phyloP scores from a whole-genome alignment of 2,888 invertebrate species.

The Caenorhabditis angaria region DNA sequence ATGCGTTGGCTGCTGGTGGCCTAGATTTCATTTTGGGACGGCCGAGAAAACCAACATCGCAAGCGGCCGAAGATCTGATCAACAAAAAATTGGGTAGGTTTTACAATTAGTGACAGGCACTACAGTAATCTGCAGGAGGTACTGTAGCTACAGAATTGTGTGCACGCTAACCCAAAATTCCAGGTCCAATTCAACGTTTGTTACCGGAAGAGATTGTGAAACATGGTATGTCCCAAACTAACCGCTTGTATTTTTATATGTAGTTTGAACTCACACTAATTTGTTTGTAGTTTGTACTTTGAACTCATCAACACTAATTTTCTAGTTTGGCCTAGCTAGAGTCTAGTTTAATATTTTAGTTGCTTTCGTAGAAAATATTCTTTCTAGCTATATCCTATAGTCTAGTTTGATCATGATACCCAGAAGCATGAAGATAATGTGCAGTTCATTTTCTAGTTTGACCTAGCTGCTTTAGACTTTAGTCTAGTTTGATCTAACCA shows the following conservation, averaged over 20 bases:
- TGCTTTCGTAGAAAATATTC: too few species aligned
- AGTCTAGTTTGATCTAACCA: too few species aligned
- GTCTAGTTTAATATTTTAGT: too few species aligned
- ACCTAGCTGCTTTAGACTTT: too few species aligned
- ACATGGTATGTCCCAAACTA: slow-evolving; percentile 34
- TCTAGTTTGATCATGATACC: too few species aligned
- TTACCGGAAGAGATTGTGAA: slow-evolving; percentile 45
- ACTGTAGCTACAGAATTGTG: neutral
- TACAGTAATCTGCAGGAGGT: neutral
- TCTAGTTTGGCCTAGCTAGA: too few species aligned
- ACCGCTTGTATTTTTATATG: neutral
- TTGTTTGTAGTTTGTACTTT: slow-evolving; percentile 3
- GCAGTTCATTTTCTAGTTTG: too few species aligned
- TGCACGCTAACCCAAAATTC: slow-evolving; percentile 12
- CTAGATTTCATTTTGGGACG: slow-evolving; percentile 53
- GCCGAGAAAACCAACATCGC: slow-evolving; percentile 38
- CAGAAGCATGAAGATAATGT: too few species aligned
- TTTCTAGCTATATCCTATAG: too few species aligned
- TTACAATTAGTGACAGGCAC: neutral
- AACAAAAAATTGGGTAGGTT: slow-evolving; percentile 39
- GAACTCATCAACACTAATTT: too few species aligned
- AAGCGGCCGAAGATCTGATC: slow-evolving; percentile 47
- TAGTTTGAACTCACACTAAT: neutral
- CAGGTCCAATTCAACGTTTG: slow-evolving; percentile 42
- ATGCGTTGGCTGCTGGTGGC: slow-evolving; percentile 56